phyloP scores from a whole-genome alignment of 2,797 vertebrate species.

The Sebastes cheni region DNA sequence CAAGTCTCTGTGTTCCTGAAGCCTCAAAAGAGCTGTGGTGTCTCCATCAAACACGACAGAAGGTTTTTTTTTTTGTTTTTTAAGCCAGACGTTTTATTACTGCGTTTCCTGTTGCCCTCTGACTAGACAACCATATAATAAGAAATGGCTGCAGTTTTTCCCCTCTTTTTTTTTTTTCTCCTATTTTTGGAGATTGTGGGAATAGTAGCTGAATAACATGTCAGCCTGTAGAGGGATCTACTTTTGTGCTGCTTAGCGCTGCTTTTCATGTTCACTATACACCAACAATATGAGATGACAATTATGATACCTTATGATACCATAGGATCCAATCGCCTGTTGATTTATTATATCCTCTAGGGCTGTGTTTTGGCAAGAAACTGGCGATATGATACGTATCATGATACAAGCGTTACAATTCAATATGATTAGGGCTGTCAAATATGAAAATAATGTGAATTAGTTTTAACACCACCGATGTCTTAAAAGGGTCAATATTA shows the following conservation, averaged over 20 bases:
- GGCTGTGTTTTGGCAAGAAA: too few relatives aligned
- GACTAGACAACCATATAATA: slow-evolving; percentile 75
- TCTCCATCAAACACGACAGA: slow-evolving; percentile 51
- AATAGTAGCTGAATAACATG: slow-evolving; percentile 37
- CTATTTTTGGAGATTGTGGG: slow-evolving; percentile 69
- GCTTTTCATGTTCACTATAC: background rate
- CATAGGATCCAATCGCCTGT: background rate
- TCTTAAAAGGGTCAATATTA: too few relatives aligned
- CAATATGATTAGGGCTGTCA: too few relatives aligned
- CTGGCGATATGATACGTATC: too few relatives aligned
- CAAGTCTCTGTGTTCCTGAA: slow-evolving; percentile 28
- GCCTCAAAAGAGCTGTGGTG: slow-evolving; percentile 36
- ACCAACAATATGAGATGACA: background rate
- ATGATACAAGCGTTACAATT: too few relatives aligned
- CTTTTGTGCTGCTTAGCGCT: background rate
- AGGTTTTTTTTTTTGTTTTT: slow-evolving; percentile 38
- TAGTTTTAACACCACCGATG: too few relatives aligned
- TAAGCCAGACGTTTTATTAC: slow-evolving; percentile 74
- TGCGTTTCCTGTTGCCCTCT: slow-evolving; percentile 75
- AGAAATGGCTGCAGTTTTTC: slow-evolving; percentile 66
- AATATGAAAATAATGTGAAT: too few relatives aligned
- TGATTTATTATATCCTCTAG: background rate
- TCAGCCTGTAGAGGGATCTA: background rate
- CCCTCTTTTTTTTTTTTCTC: slow-evolving; percentile 10
- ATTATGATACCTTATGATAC: background rate